Evolutionary conservation across 2,797 vertebrate species (phyloP).

Genomic region (Protosalanx chinensis): DNA sequence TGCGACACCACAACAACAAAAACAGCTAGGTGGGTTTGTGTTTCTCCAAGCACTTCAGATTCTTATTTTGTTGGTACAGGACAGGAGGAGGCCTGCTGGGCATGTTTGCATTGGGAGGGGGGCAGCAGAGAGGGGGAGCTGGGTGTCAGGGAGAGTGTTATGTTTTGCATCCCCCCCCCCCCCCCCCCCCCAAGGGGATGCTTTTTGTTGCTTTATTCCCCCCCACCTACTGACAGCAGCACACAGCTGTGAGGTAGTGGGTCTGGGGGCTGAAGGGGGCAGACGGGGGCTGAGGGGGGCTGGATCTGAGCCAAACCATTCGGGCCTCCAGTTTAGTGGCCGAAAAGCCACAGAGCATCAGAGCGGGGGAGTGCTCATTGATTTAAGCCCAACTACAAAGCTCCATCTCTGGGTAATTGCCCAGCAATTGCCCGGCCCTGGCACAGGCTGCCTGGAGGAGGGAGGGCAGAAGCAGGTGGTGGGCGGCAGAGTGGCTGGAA

Average conservation of each 20-base stretch:
- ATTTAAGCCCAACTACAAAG: conserved; percentile 40
- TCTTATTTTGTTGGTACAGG: background rate
- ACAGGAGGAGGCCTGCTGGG: conserved; percentile 14
- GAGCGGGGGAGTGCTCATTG: conserved; percentile 37
- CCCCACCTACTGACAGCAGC: conserved; percentile 13
- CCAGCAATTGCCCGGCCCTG: conserved; percentile 21
- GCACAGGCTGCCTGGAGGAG: conserved; percentile 32
- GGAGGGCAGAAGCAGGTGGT: background rate
- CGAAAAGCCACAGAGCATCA: conserved; percentile 27
- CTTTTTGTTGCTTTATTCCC: conserved; percentile 25
- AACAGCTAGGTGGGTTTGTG: conserved; percentile 10
- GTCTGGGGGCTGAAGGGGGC: background rate
- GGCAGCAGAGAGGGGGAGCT: conserved; percentile 21
- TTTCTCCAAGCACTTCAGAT: background rate
- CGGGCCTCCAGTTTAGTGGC: conserved; percentile 31
- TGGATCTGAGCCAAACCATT: conserved; percentile 45
- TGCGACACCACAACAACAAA: background rate
- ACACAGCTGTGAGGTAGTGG: background rate
- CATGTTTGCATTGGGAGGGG: conserved; percentile 25
- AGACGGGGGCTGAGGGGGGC: conserved; percentile 14
- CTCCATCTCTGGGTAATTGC: conserved; percentile 45
- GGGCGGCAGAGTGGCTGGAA: conserved; percentile 36
- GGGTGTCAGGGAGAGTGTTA: conserved; percentile 42
- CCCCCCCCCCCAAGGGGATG: conserved; percentile 43
- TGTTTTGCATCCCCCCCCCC: conserved; percentile 61